Evolutionary conservation across 2,113 vertebrate genomes (phyloP).

Genomic region (Notothenia coriiceps): DNA sequence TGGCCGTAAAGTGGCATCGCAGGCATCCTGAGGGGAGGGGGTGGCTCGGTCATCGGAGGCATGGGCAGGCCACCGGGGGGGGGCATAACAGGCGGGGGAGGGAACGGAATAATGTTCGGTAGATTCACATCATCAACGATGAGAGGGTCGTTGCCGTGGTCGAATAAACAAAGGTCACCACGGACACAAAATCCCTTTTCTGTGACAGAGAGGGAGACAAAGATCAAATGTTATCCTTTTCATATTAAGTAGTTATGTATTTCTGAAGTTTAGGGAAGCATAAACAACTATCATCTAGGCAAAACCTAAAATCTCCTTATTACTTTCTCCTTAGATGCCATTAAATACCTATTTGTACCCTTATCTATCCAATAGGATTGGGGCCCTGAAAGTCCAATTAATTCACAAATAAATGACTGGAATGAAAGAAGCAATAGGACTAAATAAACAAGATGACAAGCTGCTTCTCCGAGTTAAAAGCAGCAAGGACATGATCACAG

Average conservation of each 20-base stretch:
- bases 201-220: conserved; percentile 68
- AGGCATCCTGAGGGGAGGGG: conserved; percentile 85
- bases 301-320: neutral
- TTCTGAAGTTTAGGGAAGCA: neutral
- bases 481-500: neutral
- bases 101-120: conserved; percentile 96
- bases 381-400: neutral
- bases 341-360: neutral
- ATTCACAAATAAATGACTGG: neutral
- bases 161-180: conserved; percentile 95
- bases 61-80: conserved; percentile 87
- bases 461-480: neutral
- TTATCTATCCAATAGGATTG: neutral
- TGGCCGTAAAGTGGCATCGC: conserved; percentile 88
- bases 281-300: neutral
- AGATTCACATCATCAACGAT: conserved; percentile 95
- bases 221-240: neutral
- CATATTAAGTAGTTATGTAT: neutral
- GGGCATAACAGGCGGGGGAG: conserved; percentile 90
- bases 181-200: conserved; percentile 98
- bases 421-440: neutral
- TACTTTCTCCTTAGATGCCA: neutral
- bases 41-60: conserved; percentile 76
- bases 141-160: conserved; percentile 95
- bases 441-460: conserved; percentile 16